Evolutionary conservation across 2,888 invertebrate species (phyloP), one percentile per base, ranked within the genome.

Genomic region (Chrysolina haemoptera): DNA sequence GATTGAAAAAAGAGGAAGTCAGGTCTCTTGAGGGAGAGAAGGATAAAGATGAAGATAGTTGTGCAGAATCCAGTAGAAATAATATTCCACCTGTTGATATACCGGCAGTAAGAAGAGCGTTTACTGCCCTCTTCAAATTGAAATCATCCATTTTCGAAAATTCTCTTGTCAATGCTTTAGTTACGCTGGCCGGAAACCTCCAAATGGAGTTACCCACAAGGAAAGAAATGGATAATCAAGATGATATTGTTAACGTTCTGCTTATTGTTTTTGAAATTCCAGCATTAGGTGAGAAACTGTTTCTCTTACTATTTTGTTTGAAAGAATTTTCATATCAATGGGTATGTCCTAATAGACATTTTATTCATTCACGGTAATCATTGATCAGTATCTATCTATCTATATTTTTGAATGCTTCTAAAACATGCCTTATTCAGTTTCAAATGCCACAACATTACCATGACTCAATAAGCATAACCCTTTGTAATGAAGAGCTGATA

Each of bases 1-100:
- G 89, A 78, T 85, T 92, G 74, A 92, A 92, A 82, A 94, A 94
- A 85, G 94, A 95, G 87, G 93, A 93, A 77, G 90, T 93, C n/a
- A 89, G 94, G 68, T 90, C 92, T 9, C 87, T 94, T 73, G 94
- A 94, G 85, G 93, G 92, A 68, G 96, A 97, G 85, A 91, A 93
- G 78, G 97, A 97, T 82, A 97, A 97, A 88, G 97, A 97, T 85
- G 93, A 94, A 82, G 96, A 97, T 83, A 93, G 94, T 82, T 90
- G 92, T 74, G 89, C 76, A 86, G 92, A 84, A 14, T 79, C 84
- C 11, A 86, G 86, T 72, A 82, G 81, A 67, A 79, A 78, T 35
- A 73, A 79, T 22, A 50, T 84, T n/a, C 76, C 76, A 0, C 90
- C 89, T 27, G 90, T 96, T n/a, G 96, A 96, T 87, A 90, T 95